Base-by-base conservation (phyloP, 2,797 vertebrate genomes). In the Chelmon rostratus region DNA sequence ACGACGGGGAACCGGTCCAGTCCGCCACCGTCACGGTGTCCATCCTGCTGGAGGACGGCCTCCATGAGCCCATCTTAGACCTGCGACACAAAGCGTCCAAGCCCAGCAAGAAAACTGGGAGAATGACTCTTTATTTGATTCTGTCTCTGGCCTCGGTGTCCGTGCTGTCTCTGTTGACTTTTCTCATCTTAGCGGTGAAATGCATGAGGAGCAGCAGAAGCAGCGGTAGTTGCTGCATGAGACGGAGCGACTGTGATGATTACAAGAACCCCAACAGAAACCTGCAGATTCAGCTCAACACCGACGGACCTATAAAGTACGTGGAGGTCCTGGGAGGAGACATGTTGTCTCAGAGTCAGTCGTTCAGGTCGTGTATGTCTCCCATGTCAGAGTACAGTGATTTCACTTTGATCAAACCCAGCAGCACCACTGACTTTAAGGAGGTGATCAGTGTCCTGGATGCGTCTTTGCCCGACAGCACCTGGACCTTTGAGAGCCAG, bases 331-430 rank as follows among this genome's bases (percentile, higher is more conserved):
- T 95, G 89, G 94, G 94, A 84, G 93, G 91, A 85, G 93, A 94
- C 89, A 89, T 93, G 92, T 25, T 93, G 88, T 92, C 92, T 90
- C 93, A 94, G 89, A 94, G 93, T 89, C 94, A 94, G 84, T 94
- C 94, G 31, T 95, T 94, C 89, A 92, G 94, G 73, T 95, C 94
- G 18, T 95, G 92, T 63, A 87, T 95, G 79, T 94, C 92, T 85
- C 93, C 93, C 25, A 91, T 94, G 91, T 93, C 92, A 68, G 93
- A 95, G 88, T 93, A 93, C 89, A 94, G 94, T 88, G 92, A 94
- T 83, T 93, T 94, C 61, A 94, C 94, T 49, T 53, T 94, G 73
- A 79, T 94, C 59, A 94, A 95, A 46, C 94, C 94, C 87, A 95
- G 93, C 85, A 92, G 91, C 88, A 93, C 92, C 68, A 81, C 86